Percentiles rank a stretch among this genome's conserved stretches.
Evolutionary conservation across 2,797 vertebrate genomes (phyloP).

Genomic region (Philypnodon macrostomus): DNA sequence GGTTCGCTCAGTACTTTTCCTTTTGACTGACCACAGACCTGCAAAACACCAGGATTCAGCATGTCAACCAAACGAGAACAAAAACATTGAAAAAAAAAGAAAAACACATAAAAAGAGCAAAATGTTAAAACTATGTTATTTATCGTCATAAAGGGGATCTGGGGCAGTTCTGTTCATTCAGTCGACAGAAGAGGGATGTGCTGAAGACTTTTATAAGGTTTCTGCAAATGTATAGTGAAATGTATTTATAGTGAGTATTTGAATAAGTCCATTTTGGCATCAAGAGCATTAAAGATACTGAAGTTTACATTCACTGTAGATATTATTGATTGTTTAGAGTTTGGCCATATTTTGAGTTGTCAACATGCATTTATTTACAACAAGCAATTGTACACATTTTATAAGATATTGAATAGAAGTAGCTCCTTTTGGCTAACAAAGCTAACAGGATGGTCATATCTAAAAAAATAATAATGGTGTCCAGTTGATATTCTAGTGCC

Average conservation of each 20-base stretch:
- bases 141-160: conserved; percentile 54
- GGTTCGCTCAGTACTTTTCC: conserved; percentile 98
- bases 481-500: background rate
- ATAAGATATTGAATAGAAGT: too few species aligned
- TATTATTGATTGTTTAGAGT: too few species aligned
- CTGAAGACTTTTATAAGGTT: conserved; percentile 25
- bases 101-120: conserved; percentile 44
- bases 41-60: conserved; percentile 77
- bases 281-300: too few species aligned
- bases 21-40: conserved; percentile 84
- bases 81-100: conserved; percentile 18
- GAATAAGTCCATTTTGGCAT: background rate
- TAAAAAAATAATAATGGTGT: background rate
- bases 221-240: conserved; percentile 1
- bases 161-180: conserved; percentile 45
- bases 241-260: conserved; percentile 1
- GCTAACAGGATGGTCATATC: background rate
- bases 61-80: conserved; percentile 78
- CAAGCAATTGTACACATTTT: too few species aligned
- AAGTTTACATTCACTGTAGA: background rate
- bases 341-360: too few species aligned
- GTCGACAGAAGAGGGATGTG: conserved; percentile 18
- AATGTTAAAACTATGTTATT: conserved; percentile 67
- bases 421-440: background rate
- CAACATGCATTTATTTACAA: too few species aligned